Evolutionary conservation across 2,888 invertebrate species (phyloP), one percentile per base, ranked within the genome.

Genomic region (Epirrita christyi): DNA sequence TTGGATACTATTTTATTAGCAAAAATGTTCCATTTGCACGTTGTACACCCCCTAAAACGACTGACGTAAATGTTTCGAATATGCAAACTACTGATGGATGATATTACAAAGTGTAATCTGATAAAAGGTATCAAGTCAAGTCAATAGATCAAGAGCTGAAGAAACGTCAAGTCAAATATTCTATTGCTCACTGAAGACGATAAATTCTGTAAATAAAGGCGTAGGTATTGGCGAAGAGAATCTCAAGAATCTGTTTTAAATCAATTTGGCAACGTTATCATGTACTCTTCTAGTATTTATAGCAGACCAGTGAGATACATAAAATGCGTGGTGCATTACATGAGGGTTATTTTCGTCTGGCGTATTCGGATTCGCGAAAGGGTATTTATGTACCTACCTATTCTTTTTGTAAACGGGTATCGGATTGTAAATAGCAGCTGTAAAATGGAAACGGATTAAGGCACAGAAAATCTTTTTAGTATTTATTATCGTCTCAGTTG

Each of bases 391-490:
- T 51, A 43, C 32, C 14, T 61, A 61, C 62, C 49, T 51, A 59
- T 58, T 64, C 64, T 61, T 65, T 68, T 67, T 70, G 70, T 69
- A 74, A 67, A 69, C 57, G 32, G 64, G 49, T 58, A 62, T 55
- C 44, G 45, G 53, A 41, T 60, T 66, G 61, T 61, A 64, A 67
- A 68, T 68, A 66, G 47, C 52, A 9, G 56, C 64, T 64, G 72
- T 75, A 66, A 70, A 75, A 82, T 81, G 76, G 65, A 84, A 83
- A 75, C 76, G 71, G 83, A 83, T 81, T 83, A 86, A 85, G 84
- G 82, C 77, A 67, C 70, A 76, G 64, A 66, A 72, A 80, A 83
- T 78, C 70, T 74, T 74, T 77, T 78, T 73, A 71, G 66, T 74
- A 76, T 76, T 63, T 67, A 79, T 78, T 76, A 76, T 78, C 70